These are phyloP conservation scores for Hermodice carunculata DNA, from an alignment of 2,888 invertebrate genomes.

Conservation along the genomic window DNA sequence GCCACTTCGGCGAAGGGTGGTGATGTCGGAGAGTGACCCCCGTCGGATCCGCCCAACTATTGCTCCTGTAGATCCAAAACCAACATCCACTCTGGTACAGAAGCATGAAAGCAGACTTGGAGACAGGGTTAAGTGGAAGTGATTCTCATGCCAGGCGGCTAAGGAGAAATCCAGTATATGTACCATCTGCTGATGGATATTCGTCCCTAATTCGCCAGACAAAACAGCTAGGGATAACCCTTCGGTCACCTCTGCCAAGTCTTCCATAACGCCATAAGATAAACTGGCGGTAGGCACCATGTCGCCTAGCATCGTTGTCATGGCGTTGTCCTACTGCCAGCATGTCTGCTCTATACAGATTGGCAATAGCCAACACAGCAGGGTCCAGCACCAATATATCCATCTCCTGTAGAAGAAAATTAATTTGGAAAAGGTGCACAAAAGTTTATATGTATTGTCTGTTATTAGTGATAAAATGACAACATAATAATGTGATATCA, in stretches of 20 bases:
- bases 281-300: constrained; percentile 38
- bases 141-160: neutral
- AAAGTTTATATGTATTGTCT: too few species aligned
- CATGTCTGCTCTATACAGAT: constrained; percentile 20
- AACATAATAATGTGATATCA: too few species aligned
- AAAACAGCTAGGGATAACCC: constrained; percentile 38
- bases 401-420: too few species aligned
- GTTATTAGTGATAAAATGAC: too few species aligned
- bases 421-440: too few species aligned
- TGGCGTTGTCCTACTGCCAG: constrained; percentile 9
- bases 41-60: neutral
- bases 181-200: constrained; percentile 32
- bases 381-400: constrained; percentile 25
- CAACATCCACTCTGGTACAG: neutral
- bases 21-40: neutral
- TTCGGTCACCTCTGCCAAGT: constrained; percentile 28
- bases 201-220: constrained; percentile 37
- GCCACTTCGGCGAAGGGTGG: neutral
- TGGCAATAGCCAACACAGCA: constrained; percentile 19
- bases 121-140: too few species aligned
- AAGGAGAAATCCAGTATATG: constrained; percentile 36
- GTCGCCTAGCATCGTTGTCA: constrained; percentile 28
- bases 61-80: neutral
- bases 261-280: constrained; percentile 33
- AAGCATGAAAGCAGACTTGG: neutral